Base-by-base conservation (phyloP, 2,113 vertebrate species). In the Prunella fulvescens region DNA sequence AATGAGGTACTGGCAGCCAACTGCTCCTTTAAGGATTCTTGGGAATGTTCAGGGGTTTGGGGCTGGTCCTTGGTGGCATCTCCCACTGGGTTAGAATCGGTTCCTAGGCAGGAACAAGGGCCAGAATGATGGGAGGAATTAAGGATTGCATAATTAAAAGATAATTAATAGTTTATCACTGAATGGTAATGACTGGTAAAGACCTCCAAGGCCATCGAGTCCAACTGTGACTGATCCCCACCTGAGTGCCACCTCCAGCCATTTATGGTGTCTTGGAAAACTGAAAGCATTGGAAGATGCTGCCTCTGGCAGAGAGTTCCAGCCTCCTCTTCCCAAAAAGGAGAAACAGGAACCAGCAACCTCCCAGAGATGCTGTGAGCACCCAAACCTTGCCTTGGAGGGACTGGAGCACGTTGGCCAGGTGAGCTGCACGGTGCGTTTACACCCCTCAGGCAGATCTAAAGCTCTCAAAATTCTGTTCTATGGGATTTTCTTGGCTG, bases 361-460 rank as follows among this genome's bases (percentile, higher is more conserved):
- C 19, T 18, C 19, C 12, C 7, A 1, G 42, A 37, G 65, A 11
- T 15, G 45, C 44, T n/a, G 53, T 2, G 45, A 19, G 9, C n/a
- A 17, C 10, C 23, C 24, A 4, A 8, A 11, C 2, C 53, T 54
- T 42, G 44, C 86, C 64, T 3, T 9, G 3, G 4, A n/a, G 22
- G 37, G 54, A 19, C 54, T 25, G 39, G 26, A 14, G 31, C 13
- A 8, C 20, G 0, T 1, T 2, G 9, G 6, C 53, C 81, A 73
- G 81, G 70, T 81, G 47, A 84, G 81, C 40, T 72, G 45, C 61
- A 12, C 3, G 0, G 3, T 4, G 39, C 51, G 12, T 9, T 40
- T 8, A 5, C 24, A 3, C 6, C 11, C 10, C 56, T 14, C 37
- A 14, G 9, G 47, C 42, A 9, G 1, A 6, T 6, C 33, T 35